These are phyloP conservation scores for Etia nguti DNA, from an alignment of 2,113 vertebrate genomes.

Conservation along the genomic window DNA sequence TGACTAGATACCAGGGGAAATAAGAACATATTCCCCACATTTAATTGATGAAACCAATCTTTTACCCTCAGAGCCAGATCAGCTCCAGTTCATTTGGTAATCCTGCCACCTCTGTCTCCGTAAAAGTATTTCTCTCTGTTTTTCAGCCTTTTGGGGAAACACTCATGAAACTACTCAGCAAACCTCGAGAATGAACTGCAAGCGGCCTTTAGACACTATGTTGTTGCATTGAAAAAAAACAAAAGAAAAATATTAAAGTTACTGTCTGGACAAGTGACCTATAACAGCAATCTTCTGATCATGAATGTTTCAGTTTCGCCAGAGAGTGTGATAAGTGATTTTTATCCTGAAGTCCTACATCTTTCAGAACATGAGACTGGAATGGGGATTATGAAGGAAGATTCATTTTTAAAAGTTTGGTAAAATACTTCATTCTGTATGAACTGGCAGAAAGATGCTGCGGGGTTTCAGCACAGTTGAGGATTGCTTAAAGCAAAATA, in stretches of 20 bases:
- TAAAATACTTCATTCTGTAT: neutral
- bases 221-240: neutral
- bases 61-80: neutral
- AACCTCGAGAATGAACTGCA: neutral
- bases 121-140: neutral
- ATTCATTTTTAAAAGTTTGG: neutral
- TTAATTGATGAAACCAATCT: neutral
- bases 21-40: neutral
- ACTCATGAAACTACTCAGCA: neutral
- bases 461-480: neutral
- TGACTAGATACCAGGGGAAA: neutral
- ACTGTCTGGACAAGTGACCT: neutral
- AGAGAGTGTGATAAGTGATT: neutral
- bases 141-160: neutral
- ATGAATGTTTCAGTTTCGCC: neutral
- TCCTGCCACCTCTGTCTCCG: neutral
- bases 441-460: neutral
- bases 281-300: neutral
- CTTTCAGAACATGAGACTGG: neutral
- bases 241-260: neutral
- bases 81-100: neutral
- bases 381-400: neutral
- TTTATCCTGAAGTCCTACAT: rapidly evolving
- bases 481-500: neutral
- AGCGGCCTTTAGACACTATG: neutral